Percentiles rank a stretch among this genome's conserved stretches.
Evolutionary conservation across 2,797 vertebrate species (phyloP).

Genomic region (Pseudotriccus pelzelni): DNA sequence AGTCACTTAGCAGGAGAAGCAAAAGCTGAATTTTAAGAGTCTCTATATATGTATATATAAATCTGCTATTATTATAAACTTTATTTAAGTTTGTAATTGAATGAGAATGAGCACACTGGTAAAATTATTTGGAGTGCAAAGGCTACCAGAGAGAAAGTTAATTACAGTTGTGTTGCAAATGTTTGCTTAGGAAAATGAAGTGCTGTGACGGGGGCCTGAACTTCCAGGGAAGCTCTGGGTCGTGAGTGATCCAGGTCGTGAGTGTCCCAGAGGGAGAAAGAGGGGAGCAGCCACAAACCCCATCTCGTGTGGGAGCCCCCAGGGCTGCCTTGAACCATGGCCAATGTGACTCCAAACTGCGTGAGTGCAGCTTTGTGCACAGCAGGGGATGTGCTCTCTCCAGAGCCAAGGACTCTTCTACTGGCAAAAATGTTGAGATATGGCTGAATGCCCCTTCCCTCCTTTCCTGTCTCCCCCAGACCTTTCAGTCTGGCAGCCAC

Average conservation of each 20-base stretch:
- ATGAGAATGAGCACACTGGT: background rate
- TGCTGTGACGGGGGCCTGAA: background rate
- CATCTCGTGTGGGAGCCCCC: background rate
- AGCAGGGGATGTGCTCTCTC: background rate
- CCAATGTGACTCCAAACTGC: fast-evolving
- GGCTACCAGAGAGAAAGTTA: background rate
- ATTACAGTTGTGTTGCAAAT: background rate
- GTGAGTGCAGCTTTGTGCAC: background rate
- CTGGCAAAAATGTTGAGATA: background rate
- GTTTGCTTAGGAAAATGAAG: background rate
- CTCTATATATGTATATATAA: background rate
- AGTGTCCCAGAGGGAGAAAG: background rate
- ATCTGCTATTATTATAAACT: background rate
- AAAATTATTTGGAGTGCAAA: background rate
- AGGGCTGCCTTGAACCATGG: background rate
- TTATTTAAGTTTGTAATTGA: background rate
- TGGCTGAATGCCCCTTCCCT: background rate
- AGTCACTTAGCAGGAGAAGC: background rate
- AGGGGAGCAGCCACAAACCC: background rate
- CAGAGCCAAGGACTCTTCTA: background rate
- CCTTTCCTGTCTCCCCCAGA: background rate
- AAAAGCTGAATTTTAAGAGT: background rate
- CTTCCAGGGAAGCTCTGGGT: background rate
- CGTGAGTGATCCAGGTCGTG: background rate
- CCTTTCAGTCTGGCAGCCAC: background rate